Evolutionary conservation across 2,888 invertebrate genomes (phyloP).

Genomic region (Torymus texanus): DNA sequence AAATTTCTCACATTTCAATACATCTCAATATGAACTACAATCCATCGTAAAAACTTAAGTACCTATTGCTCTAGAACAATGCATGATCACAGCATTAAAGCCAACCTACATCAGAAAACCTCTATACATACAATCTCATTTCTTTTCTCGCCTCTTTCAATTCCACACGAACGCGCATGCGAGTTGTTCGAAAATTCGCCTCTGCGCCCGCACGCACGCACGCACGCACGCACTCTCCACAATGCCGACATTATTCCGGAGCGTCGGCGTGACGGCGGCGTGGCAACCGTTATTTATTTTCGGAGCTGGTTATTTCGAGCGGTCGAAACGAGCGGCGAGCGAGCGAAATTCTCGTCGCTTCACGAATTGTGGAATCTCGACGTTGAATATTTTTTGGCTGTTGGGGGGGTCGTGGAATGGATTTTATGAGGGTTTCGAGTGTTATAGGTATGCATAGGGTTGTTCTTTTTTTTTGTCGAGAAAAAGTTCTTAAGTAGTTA

Average conservation of each 20-base stretch:
- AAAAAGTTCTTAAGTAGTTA: too few relatives aligned
- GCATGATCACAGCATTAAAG: too few relatives aligned
- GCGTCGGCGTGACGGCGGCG: slow-evolving; percentile 65
- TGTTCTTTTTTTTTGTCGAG: too few relatives aligned
- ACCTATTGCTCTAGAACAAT: too few relatives aligned
- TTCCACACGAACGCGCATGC: slow-evolving; percentile 2
- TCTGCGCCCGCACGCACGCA: too few relatives aligned
- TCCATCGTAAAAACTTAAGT: too few relatives aligned
- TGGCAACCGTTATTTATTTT: slow-evolving; percentile 67
- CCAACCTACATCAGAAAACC: too few relatives aligned
- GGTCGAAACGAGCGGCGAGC: slow-evolving; percentile 21
- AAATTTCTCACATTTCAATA: too few relatives aligned
- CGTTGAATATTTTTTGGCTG: background rate
- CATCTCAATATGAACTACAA: too few relatives aligned
- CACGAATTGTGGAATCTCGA: slow-evolving; percentile 43
- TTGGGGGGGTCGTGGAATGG: too few relatives aligned
- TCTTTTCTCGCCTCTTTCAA: background rate
- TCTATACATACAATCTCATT: background rate
- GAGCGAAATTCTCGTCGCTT: slow-evolving; percentile 34
- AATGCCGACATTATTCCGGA: slow-evolving; percentile 67
- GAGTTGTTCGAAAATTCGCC: background rate
- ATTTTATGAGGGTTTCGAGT: too few relatives aligned
- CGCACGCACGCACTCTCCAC: slow-evolving; percentile 56
- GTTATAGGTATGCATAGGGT: too few relatives aligned
- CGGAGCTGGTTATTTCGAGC: slow-evolving; percentile 67